A percentile compares a stretch with the other conserved stretches of the same genome.
These are phyloP conservation scores for Saguinus midas DNA, from an alignment of 2,113 vertebrate species.

Conservation along the genomic window DNA sequence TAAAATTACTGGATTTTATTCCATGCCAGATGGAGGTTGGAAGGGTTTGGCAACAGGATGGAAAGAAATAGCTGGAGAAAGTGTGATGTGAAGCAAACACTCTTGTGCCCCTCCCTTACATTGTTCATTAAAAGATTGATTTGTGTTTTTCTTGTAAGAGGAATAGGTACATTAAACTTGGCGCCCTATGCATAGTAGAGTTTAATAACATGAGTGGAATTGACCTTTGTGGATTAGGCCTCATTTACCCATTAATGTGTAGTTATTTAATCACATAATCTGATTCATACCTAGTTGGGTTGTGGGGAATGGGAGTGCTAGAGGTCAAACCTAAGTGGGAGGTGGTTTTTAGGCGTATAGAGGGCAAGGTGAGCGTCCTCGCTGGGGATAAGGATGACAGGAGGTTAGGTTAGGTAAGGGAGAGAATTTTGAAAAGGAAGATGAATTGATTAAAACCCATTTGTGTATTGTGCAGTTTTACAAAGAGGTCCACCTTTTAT, in stretches of 20 bases:
- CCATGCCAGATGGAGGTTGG: background rate
- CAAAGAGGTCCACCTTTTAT: background rate
- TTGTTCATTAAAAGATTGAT: conserved; percentile 30
- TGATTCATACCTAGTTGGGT: background rate
- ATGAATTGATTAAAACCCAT: background rate
- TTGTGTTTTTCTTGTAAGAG: conserved; percentile 35
- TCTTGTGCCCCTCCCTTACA: background rate
- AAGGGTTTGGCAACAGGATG: background rate
- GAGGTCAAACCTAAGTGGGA: conserved; percentile 23
- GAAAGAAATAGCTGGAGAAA: background rate
- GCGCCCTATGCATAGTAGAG: background rate
- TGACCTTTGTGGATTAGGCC: conserved; percentile 39
- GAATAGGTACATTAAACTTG: conserved; percentile 4
- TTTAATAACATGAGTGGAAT: conserved; percentile 35
- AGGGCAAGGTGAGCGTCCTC: background rate
- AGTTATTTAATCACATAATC: conserved; percentile 63
- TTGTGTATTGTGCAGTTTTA: conserved; percentile 20
- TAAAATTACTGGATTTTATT: background rate
- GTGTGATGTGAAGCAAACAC: background rate
- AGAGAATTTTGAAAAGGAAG: conserved; percentile 44
- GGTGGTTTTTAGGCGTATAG: background rate
- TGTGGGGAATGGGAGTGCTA: conserved; percentile 34
- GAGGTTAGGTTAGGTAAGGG: background rate
- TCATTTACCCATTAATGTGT: conserved; percentile 20
- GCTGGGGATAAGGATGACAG: background rate